These are phyloP conservation scores for Trypoxylus dichotomus DNA, from an alignment of 1,140 invertebrate genomes.

Conservation along the genomic window DNA sequence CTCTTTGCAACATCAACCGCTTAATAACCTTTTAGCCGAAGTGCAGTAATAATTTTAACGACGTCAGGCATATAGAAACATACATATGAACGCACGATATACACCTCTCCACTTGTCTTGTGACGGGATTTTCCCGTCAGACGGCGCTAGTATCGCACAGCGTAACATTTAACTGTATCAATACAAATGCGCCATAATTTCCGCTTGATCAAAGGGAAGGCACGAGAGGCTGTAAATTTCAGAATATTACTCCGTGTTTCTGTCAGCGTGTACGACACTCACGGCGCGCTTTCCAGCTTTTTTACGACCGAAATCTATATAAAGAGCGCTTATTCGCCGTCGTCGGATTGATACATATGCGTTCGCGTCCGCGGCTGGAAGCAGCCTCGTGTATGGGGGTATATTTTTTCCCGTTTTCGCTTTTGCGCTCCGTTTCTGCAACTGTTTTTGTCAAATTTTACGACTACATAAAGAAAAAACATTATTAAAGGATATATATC, in stretches of 20 bases:
- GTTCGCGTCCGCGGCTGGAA: neutral
- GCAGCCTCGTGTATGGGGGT: neutral
- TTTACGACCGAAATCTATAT: conserved; percentile 8
- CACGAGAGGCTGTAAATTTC: conserved; percentile 4
- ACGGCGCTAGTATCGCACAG: neutral
- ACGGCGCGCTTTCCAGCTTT: neutral
- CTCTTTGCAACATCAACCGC: too few species aligned
- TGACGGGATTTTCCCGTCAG: neutral
- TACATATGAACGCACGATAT: too few species aligned
- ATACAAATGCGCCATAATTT: conserved; percentile 9
- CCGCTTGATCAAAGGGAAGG: neutral
- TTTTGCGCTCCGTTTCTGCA: neutral
- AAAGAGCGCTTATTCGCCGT: neutral
- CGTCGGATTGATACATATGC: neutral
- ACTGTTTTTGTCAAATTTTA: neutral
- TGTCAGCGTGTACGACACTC: neutral
- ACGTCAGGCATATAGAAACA: neutral
- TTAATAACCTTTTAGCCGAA: neutral
- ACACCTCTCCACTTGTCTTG: neutral
- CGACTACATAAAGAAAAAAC: neutral
- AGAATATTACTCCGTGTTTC: conserved; percentile 7
- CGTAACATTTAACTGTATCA: neutral
- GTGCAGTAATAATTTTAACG: neutral
- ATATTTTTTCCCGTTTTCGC: neutral
- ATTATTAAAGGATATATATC: neutral